phyloP scores from a whole-genome alignment of 2,797 vertebrate genomes.

The Synaphobranchus kaupii region DNA sequence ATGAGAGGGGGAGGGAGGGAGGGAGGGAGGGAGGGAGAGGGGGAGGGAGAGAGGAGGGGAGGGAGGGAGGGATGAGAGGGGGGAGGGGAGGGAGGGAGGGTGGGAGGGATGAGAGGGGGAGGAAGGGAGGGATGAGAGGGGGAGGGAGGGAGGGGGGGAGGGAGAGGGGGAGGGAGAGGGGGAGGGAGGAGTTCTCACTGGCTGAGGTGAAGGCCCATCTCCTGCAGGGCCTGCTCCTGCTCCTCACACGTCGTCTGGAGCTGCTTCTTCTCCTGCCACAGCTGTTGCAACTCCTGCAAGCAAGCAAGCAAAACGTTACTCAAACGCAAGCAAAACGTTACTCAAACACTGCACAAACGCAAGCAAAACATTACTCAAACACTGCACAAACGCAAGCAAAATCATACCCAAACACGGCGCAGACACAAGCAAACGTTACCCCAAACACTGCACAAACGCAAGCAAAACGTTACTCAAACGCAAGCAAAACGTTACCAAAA shows the following conservation, averaged over 20 bases:
- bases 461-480: neutral
- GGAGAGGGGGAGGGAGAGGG: too few species aligned
- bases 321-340: neutral
- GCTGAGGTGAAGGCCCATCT: conserved; percentile 98
- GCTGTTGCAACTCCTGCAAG: conserved; percentile 83
- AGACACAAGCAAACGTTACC: neutral
- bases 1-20: too few species aligned
- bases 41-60: too few species aligned
- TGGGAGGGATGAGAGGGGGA: neutral
- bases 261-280: conserved; percentile 87
- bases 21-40: too few species aligned
- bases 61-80: too few species aligned
- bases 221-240: conserved; percentile 95
- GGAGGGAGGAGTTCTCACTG: conserved; percentile 77
- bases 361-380: neutral
- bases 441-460: neutral
- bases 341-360: neutral
- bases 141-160: too few species aligned
- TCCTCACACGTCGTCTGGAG: conserved; percentile 86
- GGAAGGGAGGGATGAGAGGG: too few species aligned
- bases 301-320: neutral
- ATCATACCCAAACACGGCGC: too few species aligned
- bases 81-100: neutral
- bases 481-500: neutral
- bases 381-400: neutral